Evolutionary conservation across 2,113 vertebrate species (phyloP), one percentile per base, ranked within the genome.

Genomic region (Trematomus loennbergii): DNA sequence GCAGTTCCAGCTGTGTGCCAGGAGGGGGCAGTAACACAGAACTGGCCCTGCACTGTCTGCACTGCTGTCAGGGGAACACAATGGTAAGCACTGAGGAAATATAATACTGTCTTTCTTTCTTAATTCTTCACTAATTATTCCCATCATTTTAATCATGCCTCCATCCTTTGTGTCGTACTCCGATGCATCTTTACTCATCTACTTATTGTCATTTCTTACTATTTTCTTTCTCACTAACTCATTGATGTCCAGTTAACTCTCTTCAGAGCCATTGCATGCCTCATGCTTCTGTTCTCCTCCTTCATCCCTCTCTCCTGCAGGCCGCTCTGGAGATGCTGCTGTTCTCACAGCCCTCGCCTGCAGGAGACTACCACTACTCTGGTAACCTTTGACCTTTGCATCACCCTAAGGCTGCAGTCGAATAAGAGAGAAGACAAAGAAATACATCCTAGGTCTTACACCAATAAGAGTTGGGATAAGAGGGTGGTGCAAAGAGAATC

Each of bases 21-120:
- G 95, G 94, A 77, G 94, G 95, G 45, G 94, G 94, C 80, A 94
- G 93, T 62, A 96, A 96, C 86, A 87, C 91, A 1, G 96, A 96
- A 84, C 91, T 96, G 74, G 95, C 95, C 2, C 89, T 96, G 65
- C 95, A 96, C 79, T 94, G 94, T 69, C 93, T 96, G 20, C 93
- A 89, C 54, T 49, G 40, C 59, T 94, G 93, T 33, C 68, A 89
- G 20, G 94, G 94, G 12, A 84, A 96, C 78, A 83, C 90, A 33
- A 73, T 95, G 93, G 96, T 96, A 55, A 93, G 88, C 8, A 67
- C 12, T 18, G 2, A 40, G 2, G 15, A 52, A 50, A 13, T 60
- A 43, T 29, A 22, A 66, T 54, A 9, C 12, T 12, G 6, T 20
- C 15, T 65, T 29, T 50, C 9, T 12, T 12, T 57, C 0, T 18